These are phyloP conservation scores for Drosophila pseudoobscura DNA, from an alignment of 1,140 invertebrate genomes.

Conservation along the genomic window DNA sequence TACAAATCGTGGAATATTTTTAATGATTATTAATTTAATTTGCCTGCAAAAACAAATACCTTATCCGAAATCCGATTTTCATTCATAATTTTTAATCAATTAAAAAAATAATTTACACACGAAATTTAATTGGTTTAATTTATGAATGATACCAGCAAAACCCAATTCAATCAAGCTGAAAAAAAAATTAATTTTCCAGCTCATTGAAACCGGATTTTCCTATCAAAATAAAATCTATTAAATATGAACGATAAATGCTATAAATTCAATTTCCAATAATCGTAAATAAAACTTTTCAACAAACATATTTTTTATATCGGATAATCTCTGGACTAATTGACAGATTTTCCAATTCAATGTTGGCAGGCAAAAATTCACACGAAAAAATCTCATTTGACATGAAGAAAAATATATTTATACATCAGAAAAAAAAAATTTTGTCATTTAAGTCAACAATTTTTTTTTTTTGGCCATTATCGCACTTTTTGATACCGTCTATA, in stretches of 20 bases:
- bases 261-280: neutral
- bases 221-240: slow-evolving; percentile 48
- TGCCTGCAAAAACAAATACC: too few species aligned
- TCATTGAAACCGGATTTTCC: slow-evolving; percentile 37
- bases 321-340: too few species aligned
- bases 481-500: slow-evolving; percentile 26
- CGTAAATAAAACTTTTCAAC: neutral
- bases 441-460: slow-evolving; percentile 33
- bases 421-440: slow-evolving; percentile 5
- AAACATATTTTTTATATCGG: neutral
- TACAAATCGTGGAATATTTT: too few species aligned
- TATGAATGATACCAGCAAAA: neutral
- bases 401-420: neutral
- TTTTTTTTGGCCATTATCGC: slow-evolving; percentile 27
- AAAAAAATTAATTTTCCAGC: slow-evolving; percentile 50
- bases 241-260: slow-evolving; percentile 26
- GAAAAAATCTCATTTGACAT: slow-evolving; percentile 16
- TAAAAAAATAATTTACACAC: too few species aligned
- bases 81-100: too few species aligned
- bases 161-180: slow-evolving; percentile 14
- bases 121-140: too few species aligned
- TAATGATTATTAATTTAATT: too few species aligned
- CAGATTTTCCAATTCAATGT: slow-evolving; percentile 34
- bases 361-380: slow-evolving; percentile 6
- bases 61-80: too few species aligned